These are phyloP conservation scores for Rhyzopertha dominica DNA, from an alignment of 1,140 invertebrate genomes.

Conservation along the genomic window DNA sequence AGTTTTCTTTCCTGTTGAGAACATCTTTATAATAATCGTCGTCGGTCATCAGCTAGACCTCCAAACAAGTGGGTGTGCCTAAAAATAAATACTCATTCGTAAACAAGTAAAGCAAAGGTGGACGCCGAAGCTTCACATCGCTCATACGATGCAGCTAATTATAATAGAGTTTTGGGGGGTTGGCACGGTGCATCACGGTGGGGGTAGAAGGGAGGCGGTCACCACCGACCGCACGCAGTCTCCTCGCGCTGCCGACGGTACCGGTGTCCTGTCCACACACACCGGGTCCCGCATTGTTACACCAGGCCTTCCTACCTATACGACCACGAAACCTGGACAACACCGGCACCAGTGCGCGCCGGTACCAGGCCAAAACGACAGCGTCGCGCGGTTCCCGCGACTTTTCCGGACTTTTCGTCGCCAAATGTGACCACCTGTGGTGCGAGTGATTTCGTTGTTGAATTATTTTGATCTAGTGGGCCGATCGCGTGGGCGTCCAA, in stretches of 20 bases:
- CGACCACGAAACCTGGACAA: constrained; percentile 13
- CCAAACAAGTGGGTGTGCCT: no score
- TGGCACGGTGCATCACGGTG: constrained; percentile 36
- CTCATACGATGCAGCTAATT: constrained; percentile 34
- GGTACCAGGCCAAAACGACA: constrained; percentile 11
- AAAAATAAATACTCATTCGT: no score
- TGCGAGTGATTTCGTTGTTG: neutral
- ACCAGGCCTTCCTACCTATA: constrained; percentile 33
- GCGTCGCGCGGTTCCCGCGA: constrained; percentile 10
- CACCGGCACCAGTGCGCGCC: neutral
- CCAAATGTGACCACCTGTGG: no score
- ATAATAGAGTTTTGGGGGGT: constrained; percentile 38
- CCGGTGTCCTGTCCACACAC: constrained; percentile 33
- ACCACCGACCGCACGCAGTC: constrained; percentile 46
- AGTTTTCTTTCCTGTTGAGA: no score
- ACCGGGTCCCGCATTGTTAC: constrained; percentile 32
- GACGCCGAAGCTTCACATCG: constrained; percentile 15
- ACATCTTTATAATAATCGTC: no score
- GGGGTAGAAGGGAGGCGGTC: constrained; percentile 42
- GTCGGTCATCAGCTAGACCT: no score
- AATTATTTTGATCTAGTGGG: constrained; percentile 4
- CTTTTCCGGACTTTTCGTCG: neutral
- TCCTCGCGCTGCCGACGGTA: constrained; percentile 37
- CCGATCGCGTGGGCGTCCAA: constrained; percentile 25
- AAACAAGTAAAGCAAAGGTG: no score